Evolutionary conservation across 2,888 invertebrate genomes (phyloP), one percentile per base, ranked within the genome.

Genomic region (Hemithea aestivaria): DNA sequence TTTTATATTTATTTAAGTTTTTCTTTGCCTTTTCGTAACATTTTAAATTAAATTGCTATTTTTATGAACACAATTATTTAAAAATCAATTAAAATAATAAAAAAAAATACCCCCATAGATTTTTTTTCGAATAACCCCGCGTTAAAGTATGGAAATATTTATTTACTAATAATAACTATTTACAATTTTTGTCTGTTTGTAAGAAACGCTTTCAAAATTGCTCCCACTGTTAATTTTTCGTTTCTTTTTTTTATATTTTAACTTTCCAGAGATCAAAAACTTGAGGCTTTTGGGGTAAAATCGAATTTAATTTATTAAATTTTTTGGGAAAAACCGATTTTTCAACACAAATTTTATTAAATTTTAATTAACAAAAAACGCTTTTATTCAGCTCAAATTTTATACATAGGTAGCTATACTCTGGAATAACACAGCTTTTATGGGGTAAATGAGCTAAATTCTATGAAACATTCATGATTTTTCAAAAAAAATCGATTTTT

Each of bases 161-260:
- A 40, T 30, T 24, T 31, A 35, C 43, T 50, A 50, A 12, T 53
- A 47, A 45, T 36, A 48, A 46, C 48, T 27, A 25, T 36, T 20
- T 25, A 9, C 12, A 36, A 11, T 33, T n/a, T n/a, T n/a, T n/a
- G n/a, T n/a, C n/a, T 33, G 31, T 27, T 26, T 20, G 7, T 36
- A 26, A 34, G 44, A 46, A 53, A 53, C 47, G 37, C 45, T 45
- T 33, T 21, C 22, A 44, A 46, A 50, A 46, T 53, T 53, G 52
- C 48, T 53, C 52, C 52, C 52, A 40, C 33, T 37, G 23, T 38
- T 38, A 35, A 40, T 40, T 40, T 44, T 52, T 40, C 39, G 35
- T 39, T 45, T 27, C 32, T 27, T 44, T 44, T 42, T 26, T 23
- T 27, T 32, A 40, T 22, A 20, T 23, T 32, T 16, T 42, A 37